Conservation (phyloP, 2,888 invertebrate genomes). For the Patella depressa region DNA sequence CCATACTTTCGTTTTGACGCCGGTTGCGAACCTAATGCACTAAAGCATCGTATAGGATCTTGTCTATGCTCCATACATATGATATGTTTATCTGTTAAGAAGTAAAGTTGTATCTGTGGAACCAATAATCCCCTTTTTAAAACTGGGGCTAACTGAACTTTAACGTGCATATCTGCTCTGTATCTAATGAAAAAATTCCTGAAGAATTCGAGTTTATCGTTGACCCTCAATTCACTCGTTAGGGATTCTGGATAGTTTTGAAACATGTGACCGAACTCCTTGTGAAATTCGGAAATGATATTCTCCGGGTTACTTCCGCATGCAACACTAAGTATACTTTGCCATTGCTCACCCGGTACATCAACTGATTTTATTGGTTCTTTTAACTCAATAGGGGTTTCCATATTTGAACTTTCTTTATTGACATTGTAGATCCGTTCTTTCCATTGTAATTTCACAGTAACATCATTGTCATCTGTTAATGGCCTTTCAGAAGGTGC, state of each 20-base stretch:
- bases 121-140: conserved; percentile 49
- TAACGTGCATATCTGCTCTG: neutral
- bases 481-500: conserved; percentile 41
- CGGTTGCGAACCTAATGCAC: conserved; percentile 15
- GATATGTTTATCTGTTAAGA: conserved; percentile 54
- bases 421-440: conserved; percentile 56
- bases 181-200: neutral
- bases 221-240: too few species aligned
- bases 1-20: conserved; percentile 40
- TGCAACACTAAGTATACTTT: neutral
- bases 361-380: neutral
- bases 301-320: neutral
- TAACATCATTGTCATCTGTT: conserved; percentile 27
- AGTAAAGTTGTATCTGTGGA: conserved; percentile 61
- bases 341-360: neutral
- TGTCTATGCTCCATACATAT: conserved; percentile 63
- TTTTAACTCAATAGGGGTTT: too few species aligned
- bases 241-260: too few species aligned
- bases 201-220: too few species aligned
- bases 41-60: conserved; percentile 55
- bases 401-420: neutral
- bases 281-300: neutral
- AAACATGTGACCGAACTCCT: neutral
- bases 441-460: conserved; percentile 52
- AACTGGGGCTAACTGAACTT: conserved; percentile 55